A percentile compares a stretch with the other conserved stretches of the same genome.
Conservation (phyloP, 2,888 invertebrate genomes). For the Pasiphila rectangulata region DNA sequence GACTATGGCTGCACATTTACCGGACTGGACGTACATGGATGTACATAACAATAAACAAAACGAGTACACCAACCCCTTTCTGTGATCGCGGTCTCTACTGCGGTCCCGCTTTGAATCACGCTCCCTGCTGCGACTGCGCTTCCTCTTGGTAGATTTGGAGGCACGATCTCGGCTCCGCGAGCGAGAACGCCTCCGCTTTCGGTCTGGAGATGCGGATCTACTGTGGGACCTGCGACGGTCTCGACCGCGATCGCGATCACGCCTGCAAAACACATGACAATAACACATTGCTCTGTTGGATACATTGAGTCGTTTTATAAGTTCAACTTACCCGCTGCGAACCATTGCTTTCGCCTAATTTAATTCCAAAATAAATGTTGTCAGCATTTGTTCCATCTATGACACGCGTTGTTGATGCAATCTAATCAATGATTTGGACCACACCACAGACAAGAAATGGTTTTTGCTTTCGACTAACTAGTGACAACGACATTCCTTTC, state of each 20-base stretch:
- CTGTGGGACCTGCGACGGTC: conserved; percentile 82
- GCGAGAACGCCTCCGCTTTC: conserved; percentile 78
- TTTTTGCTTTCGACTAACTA: too few relatives aligned
- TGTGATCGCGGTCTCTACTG: conserved; percentile 72
- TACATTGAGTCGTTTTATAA: too few relatives aligned
- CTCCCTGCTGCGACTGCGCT: conserved; percentile 85
- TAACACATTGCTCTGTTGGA: not conserved
- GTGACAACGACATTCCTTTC: too few relatives aligned
- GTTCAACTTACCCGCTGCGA: conserved; percentile 63
- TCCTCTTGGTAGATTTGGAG: conserved; percentile 81
- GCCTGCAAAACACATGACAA: conserved; percentile 48
- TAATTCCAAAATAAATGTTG: not conserved
- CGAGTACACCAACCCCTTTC: conserved; percentile 46
- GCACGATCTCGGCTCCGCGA: conserved; percentile 82
- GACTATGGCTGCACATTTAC: too few relatives aligned
- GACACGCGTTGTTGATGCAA: conserved; percentile 20
- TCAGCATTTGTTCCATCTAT: conserved; percentile 3
- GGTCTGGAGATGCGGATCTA: conserved; percentile 80
- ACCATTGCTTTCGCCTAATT: conserved; percentile 44
- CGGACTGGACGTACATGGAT: too few relatives aligned
- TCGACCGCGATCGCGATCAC: conserved; percentile 69
- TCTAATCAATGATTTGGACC: too few relatives aligned
- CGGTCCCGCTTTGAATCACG: conserved; percentile 80
- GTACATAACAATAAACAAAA: too few relatives aligned
- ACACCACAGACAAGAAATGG: too few relatives aligned